Conservation (phyloP, 2,888 invertebrate species). For the Acronicta alni region DNA sequence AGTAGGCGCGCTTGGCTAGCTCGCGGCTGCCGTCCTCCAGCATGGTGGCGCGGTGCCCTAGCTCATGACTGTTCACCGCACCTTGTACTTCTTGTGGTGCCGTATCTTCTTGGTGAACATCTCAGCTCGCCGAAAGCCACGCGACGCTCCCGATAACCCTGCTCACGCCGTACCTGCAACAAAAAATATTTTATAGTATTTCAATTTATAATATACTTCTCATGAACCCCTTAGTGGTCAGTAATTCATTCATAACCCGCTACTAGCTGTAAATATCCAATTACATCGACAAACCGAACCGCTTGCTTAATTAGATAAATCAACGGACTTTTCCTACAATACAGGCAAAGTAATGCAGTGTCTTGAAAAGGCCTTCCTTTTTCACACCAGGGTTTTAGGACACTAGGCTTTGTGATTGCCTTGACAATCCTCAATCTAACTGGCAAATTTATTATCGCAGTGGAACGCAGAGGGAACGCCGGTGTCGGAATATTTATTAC, state of each 20-base stretch:
- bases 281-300: no score
- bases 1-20: conserved; percentile 35
- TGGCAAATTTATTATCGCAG: no score
- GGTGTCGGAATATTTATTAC: no score
- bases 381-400: no score
- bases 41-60: conserved; percentile 56
- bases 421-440: no score
- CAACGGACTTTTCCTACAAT: no score
- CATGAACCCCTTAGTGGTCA: not conserved
- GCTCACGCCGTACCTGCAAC: conserved; percentile 12
- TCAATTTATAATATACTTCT: no score
- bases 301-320: no score
- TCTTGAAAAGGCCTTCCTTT: no score
- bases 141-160: conserved; percentile 1
- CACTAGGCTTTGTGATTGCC: no score
- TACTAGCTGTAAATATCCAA: not conserved
- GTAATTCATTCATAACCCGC: not conserved
- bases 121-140: conserved; percentile 42
- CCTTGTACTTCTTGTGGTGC: conserved; percentile 76
- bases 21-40: conserved; percentile 62
- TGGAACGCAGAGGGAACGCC: no score
- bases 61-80: conserved; percentile 67
- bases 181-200: not conserved
- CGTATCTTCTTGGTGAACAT: conserved; percentile 70
- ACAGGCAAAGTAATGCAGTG: no score